These are phyloP conservation scores for Cremastinae sp. DNA, from an alignment of 2,888 invertebrate genomes.

Conservation along the genomic window DNA sequence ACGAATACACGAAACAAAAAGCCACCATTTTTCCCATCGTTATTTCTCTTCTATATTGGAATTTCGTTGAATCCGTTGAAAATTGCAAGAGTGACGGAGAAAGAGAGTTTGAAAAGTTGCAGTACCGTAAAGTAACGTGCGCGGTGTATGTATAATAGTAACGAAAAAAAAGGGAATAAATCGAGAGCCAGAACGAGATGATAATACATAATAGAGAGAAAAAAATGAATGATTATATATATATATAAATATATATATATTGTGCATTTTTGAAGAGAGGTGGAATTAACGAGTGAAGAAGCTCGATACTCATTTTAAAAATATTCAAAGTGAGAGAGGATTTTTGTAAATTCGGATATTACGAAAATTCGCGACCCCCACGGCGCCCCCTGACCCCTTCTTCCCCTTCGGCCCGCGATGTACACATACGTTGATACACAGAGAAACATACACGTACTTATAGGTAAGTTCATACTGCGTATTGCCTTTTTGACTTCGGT, in stretches of 20 bases:
- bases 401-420: conserved; percentile 65
- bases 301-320: conserved; percentile 47
- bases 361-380: conserved; percentile 58
- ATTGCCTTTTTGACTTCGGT: conserved; percentile 81
- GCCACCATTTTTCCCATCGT: too few species aligned
- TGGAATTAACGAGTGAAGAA: conserved; percentile 34
- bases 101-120: neutral
- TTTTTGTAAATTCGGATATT: conserved; percentile 61
- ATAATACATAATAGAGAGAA: conserved; percentile 24
- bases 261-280: conserved; percentile 39
- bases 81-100: conserved; percentile 2
- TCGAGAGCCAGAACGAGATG: conserved; percentile 23
- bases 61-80: conserved; percentile 8
- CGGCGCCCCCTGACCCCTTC: conserved; percentile 1
- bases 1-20: conserved; percentile 35
- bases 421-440: conserved; percentile 73
- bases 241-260: too few species aligned
- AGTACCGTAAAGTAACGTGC: conserved; percentile 7
- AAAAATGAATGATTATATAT: conserved; percentile 44
- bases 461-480: conserved; percentile 80
- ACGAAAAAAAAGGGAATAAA: conserved; percentile 28
- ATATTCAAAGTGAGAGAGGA: conserved; percentile 54
- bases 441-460: conserved; percentile 75
- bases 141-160: conserved; percentile 44
- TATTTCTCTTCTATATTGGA: too few species aligned